phyloP scores from a whole-genome alignment of 2,797 vertebrate genomes.

The Coendou prehensilis region DNA sequence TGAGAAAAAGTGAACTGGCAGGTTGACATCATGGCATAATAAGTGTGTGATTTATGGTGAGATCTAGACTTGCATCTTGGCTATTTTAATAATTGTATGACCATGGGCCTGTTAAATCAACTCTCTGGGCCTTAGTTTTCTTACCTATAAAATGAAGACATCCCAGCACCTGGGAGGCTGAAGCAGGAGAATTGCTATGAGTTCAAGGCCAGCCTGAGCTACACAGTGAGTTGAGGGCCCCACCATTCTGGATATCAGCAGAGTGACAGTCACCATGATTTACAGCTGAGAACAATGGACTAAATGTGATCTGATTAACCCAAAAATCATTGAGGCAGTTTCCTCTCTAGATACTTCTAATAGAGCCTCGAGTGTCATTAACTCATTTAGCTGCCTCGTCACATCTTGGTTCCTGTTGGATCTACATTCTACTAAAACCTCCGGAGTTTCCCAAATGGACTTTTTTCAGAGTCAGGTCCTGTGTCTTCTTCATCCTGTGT shows the following conservation, averaged over 20 bases:
- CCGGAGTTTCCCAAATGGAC: constrained; percentile 33
- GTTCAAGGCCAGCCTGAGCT: not conserved
- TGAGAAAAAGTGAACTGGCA: not conserved
- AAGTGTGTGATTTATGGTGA: not conserved
- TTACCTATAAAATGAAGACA: not conserved
- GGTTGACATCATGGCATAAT: not conserved
- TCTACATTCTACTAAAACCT: constrained; percentile 56
- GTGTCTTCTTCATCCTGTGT: not conserved
- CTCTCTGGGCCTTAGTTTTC: constrained; percentile 26
- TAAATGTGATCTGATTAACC: constrained; percentile 64
- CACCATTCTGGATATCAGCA: constrained; percentile 1
- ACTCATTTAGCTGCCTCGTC: constrained; percentile 22
- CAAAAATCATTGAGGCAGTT: constrained; percentile 37
- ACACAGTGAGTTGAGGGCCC: too few relatives aligned
- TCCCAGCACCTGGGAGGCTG: not conserved
- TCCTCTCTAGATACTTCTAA: constrained; percentile 50
- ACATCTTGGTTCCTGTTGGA: constrained; percentile 33
- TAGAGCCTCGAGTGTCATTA: constrained; percentile 13
- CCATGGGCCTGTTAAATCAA: not conserved
- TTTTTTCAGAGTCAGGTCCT: not conserved
- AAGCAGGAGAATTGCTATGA: not conserved
- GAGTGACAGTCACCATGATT: constrained; percentile 23
- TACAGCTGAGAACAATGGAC: not conserved
- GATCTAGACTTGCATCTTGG: not conserved
- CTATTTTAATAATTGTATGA: not conserved